Conservation (phyloP, 1,140 invertebrate species). For the Sycophila sp. region DNA sequence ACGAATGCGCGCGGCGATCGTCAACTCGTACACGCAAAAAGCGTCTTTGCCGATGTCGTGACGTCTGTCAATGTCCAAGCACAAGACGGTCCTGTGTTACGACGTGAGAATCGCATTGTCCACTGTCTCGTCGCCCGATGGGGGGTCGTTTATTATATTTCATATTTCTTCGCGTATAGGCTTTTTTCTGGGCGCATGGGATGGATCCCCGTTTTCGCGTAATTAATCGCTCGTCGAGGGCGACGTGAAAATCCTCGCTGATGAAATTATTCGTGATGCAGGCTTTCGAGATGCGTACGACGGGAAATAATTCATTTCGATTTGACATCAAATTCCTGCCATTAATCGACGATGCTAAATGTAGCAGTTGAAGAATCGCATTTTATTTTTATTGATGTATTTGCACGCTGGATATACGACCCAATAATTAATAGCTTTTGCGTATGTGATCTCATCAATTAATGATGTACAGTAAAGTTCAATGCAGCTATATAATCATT, state of each 20-base stretch:
- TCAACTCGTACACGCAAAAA: no score
- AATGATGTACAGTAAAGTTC: no score
- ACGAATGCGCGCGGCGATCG: not conserved
- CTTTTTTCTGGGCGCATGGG: not conserved
- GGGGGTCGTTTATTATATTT: constrained; percentile 22
- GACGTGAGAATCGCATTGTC: constrained; percentile 57
- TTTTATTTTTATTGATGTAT: no score
- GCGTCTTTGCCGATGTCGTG: constrained; percentile 40
- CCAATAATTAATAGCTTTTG: no score
- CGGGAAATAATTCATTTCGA: not conserved
- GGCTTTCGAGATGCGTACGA: not conserved
- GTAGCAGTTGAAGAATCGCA: no score
- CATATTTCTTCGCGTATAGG: not conserved
- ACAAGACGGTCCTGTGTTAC: constrained; percentile 45
- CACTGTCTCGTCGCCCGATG: constrained; percentile 22
- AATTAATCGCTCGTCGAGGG: constrained; percentile 2
- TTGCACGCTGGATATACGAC: no score
- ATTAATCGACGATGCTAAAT: no score
- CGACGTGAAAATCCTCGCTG: not conserved
- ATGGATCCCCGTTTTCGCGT: not conserved
- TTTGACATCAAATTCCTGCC: no score
- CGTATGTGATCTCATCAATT: no score
- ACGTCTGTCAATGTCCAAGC: constrained; percentile 33
- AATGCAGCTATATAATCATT: no score
- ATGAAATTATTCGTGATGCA: not conserved